Conservation (phyloP, 1,140 invertebrate species). For the Tetramorium parvispinum region DNA sequence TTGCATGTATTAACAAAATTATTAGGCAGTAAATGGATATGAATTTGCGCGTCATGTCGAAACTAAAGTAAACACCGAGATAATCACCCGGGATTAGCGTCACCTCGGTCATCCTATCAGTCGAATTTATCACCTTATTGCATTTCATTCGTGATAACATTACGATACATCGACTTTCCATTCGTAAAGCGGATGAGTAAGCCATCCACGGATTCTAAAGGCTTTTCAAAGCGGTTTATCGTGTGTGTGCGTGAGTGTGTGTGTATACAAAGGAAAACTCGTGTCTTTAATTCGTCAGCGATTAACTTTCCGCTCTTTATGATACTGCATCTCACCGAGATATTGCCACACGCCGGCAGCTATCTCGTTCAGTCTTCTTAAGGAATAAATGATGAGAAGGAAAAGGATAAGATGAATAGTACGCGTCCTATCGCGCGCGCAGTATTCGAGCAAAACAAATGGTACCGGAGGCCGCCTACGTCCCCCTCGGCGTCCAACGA, state of each 20-base stretch:
- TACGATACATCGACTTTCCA: conserved; percentile 8
- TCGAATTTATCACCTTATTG: conserved; percentile 53
- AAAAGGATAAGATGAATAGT: conserved; percentile 73
- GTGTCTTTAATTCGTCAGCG: conserved; percentile 37
- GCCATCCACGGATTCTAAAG: not conserved
- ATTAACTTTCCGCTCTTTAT: conserved; percentile 50
- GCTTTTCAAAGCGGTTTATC: conserved; percentile 14
- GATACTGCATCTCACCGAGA: conserved; percentile 25
- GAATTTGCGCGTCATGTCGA: conserved; percentile 4
- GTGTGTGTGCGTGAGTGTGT: not conserved
- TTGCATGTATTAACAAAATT: conserved; percentile 14
- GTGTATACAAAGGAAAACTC: conserved; percentile 24
- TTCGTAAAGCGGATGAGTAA: not conserved
- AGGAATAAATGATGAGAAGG: conserved; percentile 60
- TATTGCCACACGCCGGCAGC: conserved; percentile 64
- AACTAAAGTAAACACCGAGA: conserved; percentile 23
- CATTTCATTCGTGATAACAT: conserved; percentile 44
- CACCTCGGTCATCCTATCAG: conserved; percentile 15
- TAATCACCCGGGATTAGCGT: conserved; percentile 39
- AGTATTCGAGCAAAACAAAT: conserved; percentile 69
- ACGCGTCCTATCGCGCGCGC: conserved; percentile 69
- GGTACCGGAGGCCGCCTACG: conserved; percentile 72
- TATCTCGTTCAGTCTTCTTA: conserved; percentile 49
- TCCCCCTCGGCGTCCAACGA: conserved; percentile 70
- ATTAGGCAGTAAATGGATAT: conserved; percentile 2